Evolutionary conservation across 2,888 invertebrate genomes (phyloP).

Genomic region (Drosophila koepferae): DNA sequence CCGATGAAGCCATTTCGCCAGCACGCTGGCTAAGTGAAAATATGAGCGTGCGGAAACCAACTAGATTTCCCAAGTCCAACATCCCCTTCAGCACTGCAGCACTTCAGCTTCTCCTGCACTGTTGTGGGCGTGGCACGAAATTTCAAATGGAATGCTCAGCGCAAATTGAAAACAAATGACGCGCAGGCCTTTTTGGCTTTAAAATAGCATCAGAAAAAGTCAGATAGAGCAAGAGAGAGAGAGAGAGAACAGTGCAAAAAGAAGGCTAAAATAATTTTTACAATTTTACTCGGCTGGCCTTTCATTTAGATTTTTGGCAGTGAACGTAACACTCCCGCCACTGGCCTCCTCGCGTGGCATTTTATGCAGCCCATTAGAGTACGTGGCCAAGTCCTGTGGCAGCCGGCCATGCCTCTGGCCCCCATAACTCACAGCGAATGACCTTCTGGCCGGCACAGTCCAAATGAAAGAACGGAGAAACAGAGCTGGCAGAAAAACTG

Average conservation of each 20-base stretch:
- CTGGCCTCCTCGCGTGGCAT: constrained; percentile 8
- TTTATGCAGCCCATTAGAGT: constrained; percentile 70
- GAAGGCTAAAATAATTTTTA: constrained; percentile 46
- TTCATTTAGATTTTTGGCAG: constrained; percentile 68
- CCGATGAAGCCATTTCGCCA: constrained; percentile 50
- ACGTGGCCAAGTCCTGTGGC: constrained; percentile 59
- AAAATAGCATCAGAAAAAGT: background rate
- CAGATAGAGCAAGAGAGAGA: background rate
- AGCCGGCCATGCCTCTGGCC: constrained; percentile 44
- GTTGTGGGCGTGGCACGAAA: constrained; percentile 49
- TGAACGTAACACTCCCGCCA: constrained; percentile 5
- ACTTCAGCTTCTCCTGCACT: background rate
- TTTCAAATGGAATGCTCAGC: constrained; percentile 66
- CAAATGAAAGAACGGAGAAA: constrained; percentile 17
- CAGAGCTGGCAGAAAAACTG: constrained; percentile 15
- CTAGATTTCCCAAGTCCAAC: constrained; percentile 34
- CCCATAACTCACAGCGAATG: constrained; percentile 75
- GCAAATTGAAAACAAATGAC: constrained; percentile 81
- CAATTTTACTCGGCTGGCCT: constrained; percentile 56
- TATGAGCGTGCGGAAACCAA: constrained; percentile 63
- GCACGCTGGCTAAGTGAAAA: constrained; percentile 68
- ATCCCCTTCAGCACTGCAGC: background rate
- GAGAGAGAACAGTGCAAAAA: background rate
- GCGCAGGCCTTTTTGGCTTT: constrained; percentile 53
- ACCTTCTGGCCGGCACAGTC: constrained; percentile 61